phyloP scores from a whole-genome alignment of 2,888 invertebrate genomes.

The Incurvaria masculella region DNA sequence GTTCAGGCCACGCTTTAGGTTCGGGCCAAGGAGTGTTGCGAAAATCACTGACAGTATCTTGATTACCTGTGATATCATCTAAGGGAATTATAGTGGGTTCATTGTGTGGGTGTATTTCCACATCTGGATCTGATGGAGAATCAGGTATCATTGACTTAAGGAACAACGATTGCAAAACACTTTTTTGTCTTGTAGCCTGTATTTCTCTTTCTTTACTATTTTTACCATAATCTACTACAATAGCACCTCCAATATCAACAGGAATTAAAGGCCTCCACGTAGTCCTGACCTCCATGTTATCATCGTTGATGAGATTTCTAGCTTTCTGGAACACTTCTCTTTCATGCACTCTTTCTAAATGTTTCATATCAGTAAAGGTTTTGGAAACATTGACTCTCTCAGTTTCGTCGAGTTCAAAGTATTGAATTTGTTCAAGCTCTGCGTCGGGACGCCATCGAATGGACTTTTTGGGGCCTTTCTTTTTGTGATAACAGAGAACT shows the following conservation, averaged over 20 bases:
- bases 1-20: conserved; percentile 86
- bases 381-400: conserved; percentile 94
- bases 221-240: conserved; percentile 65
- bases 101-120: conserved; percentile 70
- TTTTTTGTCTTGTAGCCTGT: conserved; percentile 83
- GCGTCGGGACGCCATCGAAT: conserved; percentile 79
- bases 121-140: conserved; percentile 81
- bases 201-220: conserved; percentile 85
- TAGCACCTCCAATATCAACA: conserved; percentile 65
- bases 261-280: conserved; percentile 71
- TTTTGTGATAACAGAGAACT: conserved; percentile 70
- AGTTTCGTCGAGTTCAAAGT: conserved; percentile 93
- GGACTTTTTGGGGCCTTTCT: conserved; percentile 75
- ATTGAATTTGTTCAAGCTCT: conserved; percentile 77
- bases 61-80: conserved; percentile 82
- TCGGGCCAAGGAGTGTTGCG: conserved; percentile 80
- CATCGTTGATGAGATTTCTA: conserved; percentile 71
- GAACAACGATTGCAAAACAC: conserved; percentile 77
- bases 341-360: conserved; percentile 84
- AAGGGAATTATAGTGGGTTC: conserved; percentile 84
- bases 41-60: conserved; percentile 76
- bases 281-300: conserved; percentile 79
- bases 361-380: conserved; percentile 88
- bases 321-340: conserved; percentile 77
- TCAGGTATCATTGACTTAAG: conserved; percentile 83